Base-by-base conservation (phyloP, 2,888 invertebrate species). In the Trichacis sp. region DNA sequence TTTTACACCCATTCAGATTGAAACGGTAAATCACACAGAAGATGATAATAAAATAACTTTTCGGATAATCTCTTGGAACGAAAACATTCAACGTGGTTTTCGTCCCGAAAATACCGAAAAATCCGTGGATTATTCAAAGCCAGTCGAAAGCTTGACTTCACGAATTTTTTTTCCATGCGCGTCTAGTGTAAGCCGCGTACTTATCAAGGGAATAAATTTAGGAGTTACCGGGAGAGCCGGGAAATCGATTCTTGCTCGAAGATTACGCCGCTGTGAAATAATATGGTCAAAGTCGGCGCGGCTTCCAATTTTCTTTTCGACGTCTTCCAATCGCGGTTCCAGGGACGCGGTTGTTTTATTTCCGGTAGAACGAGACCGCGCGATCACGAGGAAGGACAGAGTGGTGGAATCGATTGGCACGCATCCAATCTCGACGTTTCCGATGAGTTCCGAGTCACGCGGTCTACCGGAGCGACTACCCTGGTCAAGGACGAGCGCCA, bases 401-500 rank as follows among this genome's bases (percentile, higher is more conserved):
- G n/a, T n/a, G n/a, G 55, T 51, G 54, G 61, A 67, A 71, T 68
- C 65, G 62, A 70, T 69, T 71, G 72, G 71, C 68, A 54, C 38
- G 54, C 54, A 49, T 68, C 68, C 69, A 67, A 70, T 53, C 60
- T 58, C 52, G 61, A 61, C 62, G 55, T 71, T 64, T 61, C 52
- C 64, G 45, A 61, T 63, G 53, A 15, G 57, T 49, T 57, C 30
- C 36, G 24, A 63, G 51, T 56, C 29, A 47, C 43, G 49, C 42
- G 38, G 38, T 58, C 50, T 57, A 52, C 50, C 42, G 54, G 45
- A 18, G 51, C 9, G 45, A 33, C 17, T 58, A 43, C 29, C 29
- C 50, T 64, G 59, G 64, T 64, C 64, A 64, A 60, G 64, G 59
- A 60, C 51, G 48, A 51, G 8, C 8, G n/a, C n/a, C 33, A 33